Conservation (phyloP, 2,113 vertebrate species). For the Irena cyanogastra region DNA sequence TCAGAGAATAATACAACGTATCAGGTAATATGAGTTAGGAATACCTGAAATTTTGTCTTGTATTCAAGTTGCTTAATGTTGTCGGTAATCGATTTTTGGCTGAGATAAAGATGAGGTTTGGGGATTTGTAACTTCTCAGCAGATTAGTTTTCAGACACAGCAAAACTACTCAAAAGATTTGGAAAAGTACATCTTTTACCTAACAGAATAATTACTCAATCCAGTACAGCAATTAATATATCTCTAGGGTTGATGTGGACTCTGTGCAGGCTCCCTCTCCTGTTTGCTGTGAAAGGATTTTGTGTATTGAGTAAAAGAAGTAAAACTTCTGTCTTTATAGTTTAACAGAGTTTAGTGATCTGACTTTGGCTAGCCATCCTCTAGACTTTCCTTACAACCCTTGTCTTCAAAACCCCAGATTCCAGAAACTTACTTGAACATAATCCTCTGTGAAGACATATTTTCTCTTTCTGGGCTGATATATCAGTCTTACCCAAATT, state of each 20-base stretch:
- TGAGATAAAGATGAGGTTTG: background rate
- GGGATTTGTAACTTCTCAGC: background rate
- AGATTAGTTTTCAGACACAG: background rate
- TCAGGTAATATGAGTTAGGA: background rate
- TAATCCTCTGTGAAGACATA: background rate
- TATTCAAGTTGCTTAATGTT: background rate
- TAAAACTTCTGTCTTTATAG: background rate
- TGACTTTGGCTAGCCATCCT: background rate
- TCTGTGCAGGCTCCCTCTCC: background rate
- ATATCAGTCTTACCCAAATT: background rate
- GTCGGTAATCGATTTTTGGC: background rate
- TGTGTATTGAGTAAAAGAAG: background rate
- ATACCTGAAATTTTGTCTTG: background rate
- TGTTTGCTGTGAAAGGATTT: background rate
- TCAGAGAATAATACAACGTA: background rate
- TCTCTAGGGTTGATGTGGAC: background rate
- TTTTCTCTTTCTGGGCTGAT: background rate
- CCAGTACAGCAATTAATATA: background rate
- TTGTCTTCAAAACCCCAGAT: background rate
- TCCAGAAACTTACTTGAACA: background rate
- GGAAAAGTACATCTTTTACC: background rate
- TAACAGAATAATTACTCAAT: background rate
- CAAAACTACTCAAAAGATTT: background rate
- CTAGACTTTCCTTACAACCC: background rate
- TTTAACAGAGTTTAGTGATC: background rate